Evolutionary conservation across 2,113 vertebrate genomes (phyloP).

Genomic region (Tympanuchus pallidicinctus): DNA sequence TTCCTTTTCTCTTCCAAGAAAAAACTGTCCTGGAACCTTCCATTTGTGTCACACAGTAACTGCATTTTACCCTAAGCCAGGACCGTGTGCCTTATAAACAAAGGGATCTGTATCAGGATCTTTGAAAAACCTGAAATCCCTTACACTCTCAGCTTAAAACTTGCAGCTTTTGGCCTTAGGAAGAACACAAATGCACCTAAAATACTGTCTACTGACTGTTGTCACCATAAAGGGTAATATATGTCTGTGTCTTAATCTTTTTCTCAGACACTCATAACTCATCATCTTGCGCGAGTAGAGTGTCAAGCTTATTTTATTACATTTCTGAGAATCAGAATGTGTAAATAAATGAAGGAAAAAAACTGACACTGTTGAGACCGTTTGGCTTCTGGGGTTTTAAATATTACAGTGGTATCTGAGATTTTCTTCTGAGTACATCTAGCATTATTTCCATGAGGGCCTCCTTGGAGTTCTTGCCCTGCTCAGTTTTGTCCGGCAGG

Average conservation of each 20-base stretch:
- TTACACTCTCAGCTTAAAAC: neutral
- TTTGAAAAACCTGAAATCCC: neutral
- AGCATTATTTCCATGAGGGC: neutral
- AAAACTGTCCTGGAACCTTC: neutral
- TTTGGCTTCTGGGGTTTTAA: slow-evolving; percentile 6
- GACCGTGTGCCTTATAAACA: neutral
- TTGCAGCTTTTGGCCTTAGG: neutral
- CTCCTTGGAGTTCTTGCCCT: neutral
- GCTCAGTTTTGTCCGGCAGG: neutral
- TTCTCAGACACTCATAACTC: neutral
- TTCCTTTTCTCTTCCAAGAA: neutral
- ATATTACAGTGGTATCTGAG: neutral
- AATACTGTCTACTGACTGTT: neutral
- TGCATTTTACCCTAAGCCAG: neutral
- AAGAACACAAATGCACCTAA: neutral
- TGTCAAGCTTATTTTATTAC: slow-evolving; percentile 5
- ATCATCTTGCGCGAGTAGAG: neutral
- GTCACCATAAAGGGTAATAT: neutral
- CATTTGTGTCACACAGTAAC: neutral
- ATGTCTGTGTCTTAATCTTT: neutral
- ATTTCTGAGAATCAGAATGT: neutral
- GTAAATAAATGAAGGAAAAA: neutral
- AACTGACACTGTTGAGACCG: neutral
- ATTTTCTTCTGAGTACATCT: neutral
- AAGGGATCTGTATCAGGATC: neutral